Conservation (phyloP, 2,113 vertebrate genomes). For the Melanerpes aurifrons region DNA sequence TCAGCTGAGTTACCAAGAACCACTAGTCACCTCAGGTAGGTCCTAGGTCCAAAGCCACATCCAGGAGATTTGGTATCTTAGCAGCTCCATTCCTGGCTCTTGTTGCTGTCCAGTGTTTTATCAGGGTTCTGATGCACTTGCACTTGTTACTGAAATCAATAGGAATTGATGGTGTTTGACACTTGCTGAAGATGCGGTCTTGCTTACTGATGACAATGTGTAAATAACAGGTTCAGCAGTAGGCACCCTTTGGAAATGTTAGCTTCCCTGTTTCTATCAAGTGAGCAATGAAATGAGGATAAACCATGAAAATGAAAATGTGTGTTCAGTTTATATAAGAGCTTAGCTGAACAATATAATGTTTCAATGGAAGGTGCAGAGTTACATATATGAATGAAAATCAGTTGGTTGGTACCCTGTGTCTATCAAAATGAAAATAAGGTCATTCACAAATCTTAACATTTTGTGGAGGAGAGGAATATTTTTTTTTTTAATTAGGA, state of each 20-base stretch:
- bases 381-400: constrained; percentile 63
- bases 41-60: background rate
- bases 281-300: background rate
- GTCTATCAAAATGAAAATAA: constrained; percentile 78
- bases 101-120: accelerated
- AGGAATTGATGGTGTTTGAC: background rate
- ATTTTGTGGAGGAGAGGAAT: constrained; percentile 64
- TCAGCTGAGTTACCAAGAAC: background rate
- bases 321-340: background rate
- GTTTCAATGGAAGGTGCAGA: constrained; percentile 32
- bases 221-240: background rate
- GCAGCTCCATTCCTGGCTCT: background rate
- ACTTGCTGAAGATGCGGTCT: background rate
- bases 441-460: constrained; percentile 76
- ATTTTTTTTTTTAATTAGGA: constrained; percentile 80
- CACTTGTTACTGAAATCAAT: background rate
- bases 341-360: background rate
- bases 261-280: background rate
- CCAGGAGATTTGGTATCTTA: background rate
- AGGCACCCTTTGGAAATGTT: background rate
- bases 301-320: background rate
- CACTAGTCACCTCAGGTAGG: background rate
- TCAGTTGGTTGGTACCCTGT: constrained; percentile 55
- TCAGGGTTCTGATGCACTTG: background rate
- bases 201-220: background rate